Evolutionary conservation across 92 coral and sea anemone genomes (phyloP), one percentile per base, ranked within the genome.

Genomic region (Virgularia gustaviana): DNA sequence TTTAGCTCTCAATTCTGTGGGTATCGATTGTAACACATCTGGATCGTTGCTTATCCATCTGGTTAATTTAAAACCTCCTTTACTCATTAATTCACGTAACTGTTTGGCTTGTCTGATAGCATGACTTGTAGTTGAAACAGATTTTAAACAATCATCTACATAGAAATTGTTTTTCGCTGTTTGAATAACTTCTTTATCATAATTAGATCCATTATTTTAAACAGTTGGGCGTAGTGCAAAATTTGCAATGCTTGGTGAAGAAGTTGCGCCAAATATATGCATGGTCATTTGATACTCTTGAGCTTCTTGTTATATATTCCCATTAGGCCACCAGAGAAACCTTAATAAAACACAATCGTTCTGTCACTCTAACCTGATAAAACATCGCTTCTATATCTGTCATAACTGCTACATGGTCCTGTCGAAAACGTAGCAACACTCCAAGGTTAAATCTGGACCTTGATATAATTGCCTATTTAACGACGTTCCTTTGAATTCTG

Each of bases 401-500:
- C 82, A 76, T 82, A 10, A 68, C 59, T 7, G 79, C 87, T 0
- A 70, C 59, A 18, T 65, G 77, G 22, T 83, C 83, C 54, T 77
- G 82, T 18, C 79, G 78, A 29, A 83, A 83, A 32, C 54, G 65
- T 36, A 63, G 3, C 23, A 83, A 60, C 30, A 79, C 79, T 10
- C 87, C 83, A 13, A 73, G 55, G 86, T 82, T 36, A 82, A 57
- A 43, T 82, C 82, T 9, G 86, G 82, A 10, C 86, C 82, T 66
- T 75, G 86, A 38, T 42, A 56, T 44, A 75, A 71, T 15, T 61
- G 63, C 10, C 58, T 70, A 23, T 65, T 81, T 27, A 80, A 57
- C 6, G 80, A 63, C 4, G 71, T 53, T 31, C 80, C 79, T 33
- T 60, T 49, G 56, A 49, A 79, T 65, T 80, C 61, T 38, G 80